phyloP scores from a whole-genome alignment of 2,888 invertebrate species.

The Rhagonycha lutea region DNA sequence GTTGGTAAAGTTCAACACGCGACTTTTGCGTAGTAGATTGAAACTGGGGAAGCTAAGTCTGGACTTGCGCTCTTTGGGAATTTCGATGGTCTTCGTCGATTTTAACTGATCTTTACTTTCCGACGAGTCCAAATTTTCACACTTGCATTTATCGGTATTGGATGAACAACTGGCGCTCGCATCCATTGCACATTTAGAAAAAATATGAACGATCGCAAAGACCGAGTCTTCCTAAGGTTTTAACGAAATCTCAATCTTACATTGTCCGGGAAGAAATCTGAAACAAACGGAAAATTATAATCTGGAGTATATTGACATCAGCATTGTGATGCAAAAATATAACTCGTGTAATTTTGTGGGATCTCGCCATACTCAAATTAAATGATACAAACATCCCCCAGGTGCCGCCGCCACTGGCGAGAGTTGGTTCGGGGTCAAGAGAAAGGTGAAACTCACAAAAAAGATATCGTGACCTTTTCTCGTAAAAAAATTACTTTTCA shows the following conservation, averaged over 20 bases:
- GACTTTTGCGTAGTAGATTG: slow-evolving; percentile 47
- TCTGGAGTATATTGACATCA: no score
- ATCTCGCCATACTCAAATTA: no score
- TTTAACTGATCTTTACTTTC: slow-evolving; percentile 41
- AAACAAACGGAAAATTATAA: neutral
- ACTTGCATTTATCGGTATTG: slow-evolving; percentile 44
- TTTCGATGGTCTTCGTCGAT: slow-evolving; percentile 34
- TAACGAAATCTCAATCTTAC: neutral
- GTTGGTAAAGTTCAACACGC: slow-evolving; percentile 45
- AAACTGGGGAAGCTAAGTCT: slow-evolving; percentile 45
- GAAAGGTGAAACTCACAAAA: no score
- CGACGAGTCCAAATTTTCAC: slow-evolving; percentile 43
- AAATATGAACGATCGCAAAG: neutral
- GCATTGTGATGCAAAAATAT: no score
- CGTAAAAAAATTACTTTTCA: no score
- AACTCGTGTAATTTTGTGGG: no score
- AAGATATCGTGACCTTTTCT: no score
- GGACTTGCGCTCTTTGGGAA: slow-evolving; percentile 44
- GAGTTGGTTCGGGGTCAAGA: no score
- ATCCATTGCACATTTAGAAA: slow-evolving; percentile 21
- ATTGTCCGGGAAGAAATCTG: neutral
- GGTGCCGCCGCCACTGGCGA: no score
- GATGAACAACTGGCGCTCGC: slow-evolving; percentile 11
- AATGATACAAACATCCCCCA: no score
- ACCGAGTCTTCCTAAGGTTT: neutral